These are phyloP conservation scores for Arbacia lixula DNA, from an alignment of 53 echinoderm and acorn worm species.

Conservation along the genomic window DNA sequence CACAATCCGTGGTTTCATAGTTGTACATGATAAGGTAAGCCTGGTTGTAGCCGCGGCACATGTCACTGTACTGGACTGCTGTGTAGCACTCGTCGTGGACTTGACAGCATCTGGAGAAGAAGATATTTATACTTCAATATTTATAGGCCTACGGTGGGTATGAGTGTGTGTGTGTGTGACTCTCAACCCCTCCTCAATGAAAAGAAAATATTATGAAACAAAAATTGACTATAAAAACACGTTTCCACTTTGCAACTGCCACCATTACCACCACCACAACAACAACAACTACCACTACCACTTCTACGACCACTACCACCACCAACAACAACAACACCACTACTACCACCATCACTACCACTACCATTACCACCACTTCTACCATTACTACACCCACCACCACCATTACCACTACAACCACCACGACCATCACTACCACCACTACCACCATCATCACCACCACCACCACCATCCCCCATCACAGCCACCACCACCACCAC, in stretches of 20 bases:
- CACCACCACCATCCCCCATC: no score
- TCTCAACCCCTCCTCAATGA: no score
- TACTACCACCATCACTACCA: not conserved
- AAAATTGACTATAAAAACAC: no score
- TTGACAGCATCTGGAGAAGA: conserved; percentile 60
- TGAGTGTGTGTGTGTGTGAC: no score
- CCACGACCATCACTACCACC: not conserved
- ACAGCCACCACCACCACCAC: no score
- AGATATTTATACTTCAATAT: no score
- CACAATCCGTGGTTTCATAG: conserved; percentile 10
- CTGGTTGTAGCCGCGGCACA: conserved; percentile 45
- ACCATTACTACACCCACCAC: not conserved
- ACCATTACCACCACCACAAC: no score
- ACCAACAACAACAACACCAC: no score
- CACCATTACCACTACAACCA: no score
- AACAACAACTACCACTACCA: not conserved
- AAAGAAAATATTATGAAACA: no score
- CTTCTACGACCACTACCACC: not conserved
- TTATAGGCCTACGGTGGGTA: no score
- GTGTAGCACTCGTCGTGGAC: conserved; percentile 66
- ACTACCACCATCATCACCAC: not conserved
- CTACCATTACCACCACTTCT: not conserved
- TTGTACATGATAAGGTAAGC: conserved; percentile 50
- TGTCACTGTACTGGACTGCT: conserved; percentile 37
- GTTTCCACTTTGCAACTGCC: no score